phyloP scores from a whole-genome alignment of 2,888 invertebrate genomes.

The Scrobipalpa costella region DNA sequence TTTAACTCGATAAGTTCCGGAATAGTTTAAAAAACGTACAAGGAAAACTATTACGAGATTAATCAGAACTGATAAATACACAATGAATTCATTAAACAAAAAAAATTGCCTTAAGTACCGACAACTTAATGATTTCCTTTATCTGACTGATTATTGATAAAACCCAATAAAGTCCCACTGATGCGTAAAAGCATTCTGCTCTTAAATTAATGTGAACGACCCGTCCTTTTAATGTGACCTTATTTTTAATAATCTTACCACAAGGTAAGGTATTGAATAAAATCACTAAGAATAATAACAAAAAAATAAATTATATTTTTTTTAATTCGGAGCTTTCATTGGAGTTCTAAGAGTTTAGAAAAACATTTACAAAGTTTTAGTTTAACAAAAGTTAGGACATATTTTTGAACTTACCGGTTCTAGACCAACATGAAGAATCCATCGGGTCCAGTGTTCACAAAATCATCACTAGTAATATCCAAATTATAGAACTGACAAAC shows the following conservation, averaged over 20 bases:
- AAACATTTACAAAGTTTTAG: no score
- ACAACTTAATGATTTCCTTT: not conserved
- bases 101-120: no score
- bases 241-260: not conserved
- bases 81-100: no score
- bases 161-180: not conserved
- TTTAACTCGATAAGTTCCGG: no score
- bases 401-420: not conserved
- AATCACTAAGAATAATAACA: not conserved
- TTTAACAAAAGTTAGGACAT: not conserved
- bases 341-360: no score
- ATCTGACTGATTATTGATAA: not conserved
- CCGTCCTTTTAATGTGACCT: not conserved
- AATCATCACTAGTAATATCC: slow-evolving; percentile 1
- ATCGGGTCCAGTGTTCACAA: not conserved
- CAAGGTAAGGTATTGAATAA: not conserved
- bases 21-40: no score
- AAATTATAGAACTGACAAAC: slow-evolving; percentile 13
- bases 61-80: no score
- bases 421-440: not conserved
- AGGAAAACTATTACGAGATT: no score
- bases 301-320: not conserved
- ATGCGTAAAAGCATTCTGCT: not conserved
- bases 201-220: not conserved
- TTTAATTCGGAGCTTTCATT: not conserved